A percentile compares a stretch with the other conserved stretches of the same genome.
phyloP scores from a whole-genome alignment of 1,140 invertebrate genomes.

The Drosophila sechellia region DNA sequence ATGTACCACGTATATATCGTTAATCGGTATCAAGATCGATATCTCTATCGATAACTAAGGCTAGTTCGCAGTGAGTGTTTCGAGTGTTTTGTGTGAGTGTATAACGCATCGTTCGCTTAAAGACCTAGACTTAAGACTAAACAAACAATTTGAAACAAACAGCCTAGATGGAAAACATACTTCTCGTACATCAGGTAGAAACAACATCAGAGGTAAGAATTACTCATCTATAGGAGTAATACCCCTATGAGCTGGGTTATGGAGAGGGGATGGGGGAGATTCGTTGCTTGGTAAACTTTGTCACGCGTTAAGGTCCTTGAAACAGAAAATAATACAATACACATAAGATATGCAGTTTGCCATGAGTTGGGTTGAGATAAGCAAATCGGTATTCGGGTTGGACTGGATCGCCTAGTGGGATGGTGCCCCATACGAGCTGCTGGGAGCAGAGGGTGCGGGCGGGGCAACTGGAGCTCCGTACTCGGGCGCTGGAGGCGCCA shows the following conservation, averaged over 20 bases:
- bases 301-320: constrained; percentile 69
- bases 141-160: constrained; percentile 81
- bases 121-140: constrained; percentile 73
- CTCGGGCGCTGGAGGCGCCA: constrained; percentile 84
- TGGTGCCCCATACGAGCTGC: constrained; percentile 80
- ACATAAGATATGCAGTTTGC: constrained; percentile 52
- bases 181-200: constrained; percentile 48
- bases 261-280: neutral
- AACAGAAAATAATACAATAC: constrained; percentile 52
- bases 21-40: constrained; percentile 35
- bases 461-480: constrained; percentile 85
- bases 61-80: constrained; percentile 50
- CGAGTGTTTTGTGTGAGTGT: constrained; percentile 43
- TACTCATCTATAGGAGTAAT: constrained; percentile 59
- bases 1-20: constrained; percentile 41
- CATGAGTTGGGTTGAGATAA: constrained; percentile 50
- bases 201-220: constrained; percentile 73
- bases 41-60: constrained; percentile 49
- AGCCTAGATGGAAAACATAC: constrained; percentile 64
- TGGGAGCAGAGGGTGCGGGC: constrained; percentile 77
- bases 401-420: constrained; percentile 61
- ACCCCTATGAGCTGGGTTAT: constrained; percentile 8
- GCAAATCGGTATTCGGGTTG: constrained; percentile 23
- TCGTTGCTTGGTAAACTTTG: constrained; percentile 68
- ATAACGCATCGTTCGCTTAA: constrained; percentile 77